These are phyloP conservation scores for Apostichopus japonicus DNA, from an alignment of 35 echinoderm and acorn worm species.

Conservation along the genomic window DNA sequence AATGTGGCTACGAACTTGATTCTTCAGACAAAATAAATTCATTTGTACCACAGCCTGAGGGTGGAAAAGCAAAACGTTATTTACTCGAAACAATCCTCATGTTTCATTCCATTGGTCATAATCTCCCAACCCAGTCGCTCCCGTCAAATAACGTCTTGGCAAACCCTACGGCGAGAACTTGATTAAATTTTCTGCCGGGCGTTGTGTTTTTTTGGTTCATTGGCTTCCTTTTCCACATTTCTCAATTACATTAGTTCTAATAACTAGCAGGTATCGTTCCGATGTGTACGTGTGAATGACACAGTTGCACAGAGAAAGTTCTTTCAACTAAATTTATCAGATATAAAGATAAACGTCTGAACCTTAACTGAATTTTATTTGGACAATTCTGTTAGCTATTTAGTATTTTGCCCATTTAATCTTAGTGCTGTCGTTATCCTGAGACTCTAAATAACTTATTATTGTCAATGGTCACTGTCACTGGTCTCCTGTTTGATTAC, in stretches of 20 bases:
- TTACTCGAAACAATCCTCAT: conserved; percentile 40
- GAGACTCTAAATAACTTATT: too few species aligned
- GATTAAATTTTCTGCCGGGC: conserved; percentile 49
- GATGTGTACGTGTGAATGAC: conserved; percentile 27
- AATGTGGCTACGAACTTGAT: neutral
- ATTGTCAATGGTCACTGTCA: too few species aligned
- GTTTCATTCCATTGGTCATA: conserved; percentile 49
- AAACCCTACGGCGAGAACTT: neutral
- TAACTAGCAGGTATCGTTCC: conserved; percentile 36
- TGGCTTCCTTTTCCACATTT: conserved; percentile 48
- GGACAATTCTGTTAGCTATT: too few species aligned
- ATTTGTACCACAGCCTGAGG: conserved; percentile 36
- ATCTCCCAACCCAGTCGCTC: conserved; percentile 37
- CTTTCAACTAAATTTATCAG: neutral
- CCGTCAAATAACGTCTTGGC: conserved; percentile 44
- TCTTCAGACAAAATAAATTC: conserved; percentile 40
- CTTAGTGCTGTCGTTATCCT: too few species aligned
- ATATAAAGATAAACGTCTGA: too few species aligned
- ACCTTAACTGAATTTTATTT: too few species aligned
- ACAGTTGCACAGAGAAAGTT: conserved; percentile 12
- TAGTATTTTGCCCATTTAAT: too few species aligned
- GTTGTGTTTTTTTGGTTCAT: conserved; percentile 49
- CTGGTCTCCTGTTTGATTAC: too few species aligned
- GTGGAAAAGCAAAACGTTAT: conserved; percentile 36
- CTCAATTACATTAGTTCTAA: conserved; percentile 52